These are phyloP conservation scores for Colletes collaris DNA, from an alignment of 2,888 invertebrate species.

Conservation along the genomic window DNA sequence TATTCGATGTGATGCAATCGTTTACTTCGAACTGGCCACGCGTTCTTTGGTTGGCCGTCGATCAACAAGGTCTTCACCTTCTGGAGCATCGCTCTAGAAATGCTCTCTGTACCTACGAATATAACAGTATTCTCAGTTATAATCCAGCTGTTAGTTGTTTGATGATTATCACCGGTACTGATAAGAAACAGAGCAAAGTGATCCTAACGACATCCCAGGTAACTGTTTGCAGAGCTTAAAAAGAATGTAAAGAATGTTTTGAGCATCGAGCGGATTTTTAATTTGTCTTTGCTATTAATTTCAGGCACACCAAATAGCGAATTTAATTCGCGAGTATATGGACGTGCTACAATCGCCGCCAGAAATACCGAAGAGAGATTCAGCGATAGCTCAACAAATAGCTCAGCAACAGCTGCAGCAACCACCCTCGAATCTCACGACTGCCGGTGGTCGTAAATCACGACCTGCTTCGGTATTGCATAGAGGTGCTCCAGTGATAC, in stretches of 20 bases:
- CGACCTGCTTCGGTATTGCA: slow-evolving; percentile 85
- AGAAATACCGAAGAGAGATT: slow-evolving; percentile 80
- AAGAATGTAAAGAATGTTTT: too few relatives aligned
- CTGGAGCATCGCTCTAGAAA: slow-evolving; percentile 94
- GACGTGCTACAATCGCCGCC: slow-evolving; percentile 86
- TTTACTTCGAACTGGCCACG: slow-evolving; percentile 98
- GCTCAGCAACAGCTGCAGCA: slow-evolving; percentile 68
- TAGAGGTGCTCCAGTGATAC: slow-evolving; percentile 85
- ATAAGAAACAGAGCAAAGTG: slow-evolving; percentile 96
- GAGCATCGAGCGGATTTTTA: too few relatives aligned
- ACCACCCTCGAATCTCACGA: slow-evolving; percentile 59
- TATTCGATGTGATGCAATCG: slow-evolving; percentile 98
- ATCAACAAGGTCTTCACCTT: slow-evolving; percentile 95
- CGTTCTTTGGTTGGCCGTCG: slow-evolving; percentile 95
- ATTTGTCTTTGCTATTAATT: slow-evolving; percentile 13
- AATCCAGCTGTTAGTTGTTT: slow-evolving; percentile 96
- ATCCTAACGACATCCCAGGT: slow-evolving; percentile 96
- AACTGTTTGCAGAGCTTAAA: slow-evolving; percentile 42
- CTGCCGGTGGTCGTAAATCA: slow-evolving; percentile 77
- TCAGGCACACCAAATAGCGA: slow-evolving; percentile 96
- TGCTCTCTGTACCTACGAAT: slow-evolving; percentile 95
- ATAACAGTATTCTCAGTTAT: slow-evolving; percentile 94
- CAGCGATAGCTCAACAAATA: slow-evolving; percentile 77
- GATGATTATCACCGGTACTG: slow-evolving; percentile 96
- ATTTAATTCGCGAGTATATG: slow-evolving; percentile 94